Base-by-base conservation (phyloP, 2,113 vertebrate genomes). In the Solea solea region DNA sequence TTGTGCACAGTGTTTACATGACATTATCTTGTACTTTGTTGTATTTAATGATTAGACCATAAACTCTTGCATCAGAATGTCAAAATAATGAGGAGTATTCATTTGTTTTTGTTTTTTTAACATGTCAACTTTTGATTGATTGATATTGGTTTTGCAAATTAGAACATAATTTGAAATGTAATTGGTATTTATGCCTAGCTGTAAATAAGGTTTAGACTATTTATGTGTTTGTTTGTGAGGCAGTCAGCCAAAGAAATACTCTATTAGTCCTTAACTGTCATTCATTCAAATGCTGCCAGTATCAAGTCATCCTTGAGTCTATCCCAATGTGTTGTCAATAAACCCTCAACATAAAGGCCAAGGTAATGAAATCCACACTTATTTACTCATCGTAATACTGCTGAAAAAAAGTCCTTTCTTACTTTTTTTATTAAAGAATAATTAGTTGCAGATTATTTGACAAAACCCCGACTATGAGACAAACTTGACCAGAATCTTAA, bases 311-410 rank as follows among this genome's bases (percentile, higher is more conserved):
- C 51, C 14, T 57, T 62, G 75, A 62, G 64, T 56, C 27, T 0
- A 25, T 41, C 72, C 70, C 70, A 81, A 11, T 0, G 10, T 7
- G 28, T 46, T 75, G 80, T 66, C 80, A 78, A 15, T 55, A 27
- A 57, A 49, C n/a, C 52, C 12, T 81, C 53, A 79, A 63, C 66
- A n/a, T 34, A 8, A 48, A 81, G 27, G 72, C 52, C 28, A 3
- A 80, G 73, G 52, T 45, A 49, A 83, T 52, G 16, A 59, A 62
- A 77, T 64, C 72, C 48, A 80, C 54, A 72, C 64, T 58, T 34
- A 16, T 39, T 41, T 54, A 49, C 34, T 72, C 39, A 75, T 72
- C 63, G 63, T 64, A 55, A 48, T 25, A 58, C 5, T 34, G 34
- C 34, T 34, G 34, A 34, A 21, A 21, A 34, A 34, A 34, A 4